These are phyloP conservation scores for Takifugu flavidus DNA, from an alignment of 2,113 vertebrate genomes.

Conservation along the genomic window DNA sequence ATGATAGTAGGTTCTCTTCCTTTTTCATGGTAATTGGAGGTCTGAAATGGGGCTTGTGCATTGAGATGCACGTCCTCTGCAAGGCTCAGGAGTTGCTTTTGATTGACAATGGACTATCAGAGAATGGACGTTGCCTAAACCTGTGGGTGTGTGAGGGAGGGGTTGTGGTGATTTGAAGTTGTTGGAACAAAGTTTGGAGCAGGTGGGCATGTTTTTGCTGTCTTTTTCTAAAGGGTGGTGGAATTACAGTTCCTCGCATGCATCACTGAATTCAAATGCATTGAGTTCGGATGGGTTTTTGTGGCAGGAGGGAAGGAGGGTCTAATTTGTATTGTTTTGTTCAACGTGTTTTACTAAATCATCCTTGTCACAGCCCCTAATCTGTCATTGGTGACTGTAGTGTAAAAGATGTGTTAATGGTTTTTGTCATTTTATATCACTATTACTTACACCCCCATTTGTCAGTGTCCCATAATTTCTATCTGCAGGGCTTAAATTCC, in stretches of 20 bases:
- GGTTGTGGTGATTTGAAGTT: constrained; percentile 23
- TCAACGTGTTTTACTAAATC: no score
- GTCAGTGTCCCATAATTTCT: neutral
- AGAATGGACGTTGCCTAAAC: constrained; percentile 46
- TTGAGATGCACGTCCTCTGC: constrained; percentile 28
- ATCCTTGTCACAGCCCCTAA: no score
- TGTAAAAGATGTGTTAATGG: no score
- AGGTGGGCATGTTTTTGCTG: constrained; percentile 52
- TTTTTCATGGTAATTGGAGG: constrained; percentile 76
- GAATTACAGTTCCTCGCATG: neutral
- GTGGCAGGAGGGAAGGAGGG: neutral
- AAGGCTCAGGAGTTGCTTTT: constrained; percentile 37
- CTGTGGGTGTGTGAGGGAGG: constrained; percentile 13
- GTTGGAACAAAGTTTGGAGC: constrained; percentile 52
- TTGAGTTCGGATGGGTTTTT: neutral
- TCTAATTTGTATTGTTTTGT: neutral
- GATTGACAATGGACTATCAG: constrained; percentile 44
- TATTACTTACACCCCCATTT: constrained; percentile 25
- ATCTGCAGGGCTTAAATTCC: no score
- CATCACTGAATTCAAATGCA: neutral
- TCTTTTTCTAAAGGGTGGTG: neutral
- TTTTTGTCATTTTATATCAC: no score
- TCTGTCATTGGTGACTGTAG: no score
- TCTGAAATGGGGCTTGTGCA: constrained; percentile 59
- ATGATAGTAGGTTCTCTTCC: constrained; percentile 66